Evolutionary conservation across 2,888 invertebrate species (phyloP).

Genomic region (Trachelus troglodyta): DNA sequence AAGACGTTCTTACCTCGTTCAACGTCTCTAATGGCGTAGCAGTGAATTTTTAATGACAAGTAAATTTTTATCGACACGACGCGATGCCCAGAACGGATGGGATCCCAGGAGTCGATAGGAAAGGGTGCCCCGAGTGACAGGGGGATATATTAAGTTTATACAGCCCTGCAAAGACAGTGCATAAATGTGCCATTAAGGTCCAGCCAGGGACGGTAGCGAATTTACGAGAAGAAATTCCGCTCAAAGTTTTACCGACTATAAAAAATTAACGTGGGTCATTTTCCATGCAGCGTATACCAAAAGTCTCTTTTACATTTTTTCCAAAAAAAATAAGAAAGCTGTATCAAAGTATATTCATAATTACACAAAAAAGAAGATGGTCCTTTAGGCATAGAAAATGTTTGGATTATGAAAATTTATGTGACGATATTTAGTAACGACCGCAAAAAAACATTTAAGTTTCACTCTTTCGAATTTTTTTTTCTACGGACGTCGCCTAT

Average conservation of each 20-base stretch:
- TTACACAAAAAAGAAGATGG: no score
- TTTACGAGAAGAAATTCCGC: conserved; percentile 12
- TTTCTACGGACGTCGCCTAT: no score
- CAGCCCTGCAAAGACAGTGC: conserved; percentile 16
- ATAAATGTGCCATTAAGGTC: conserved; percentile 17
- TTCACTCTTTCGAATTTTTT: no score
- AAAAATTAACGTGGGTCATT: not conserved
- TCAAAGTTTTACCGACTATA: not conserved
- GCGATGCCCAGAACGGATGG: no score
- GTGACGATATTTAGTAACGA: no score
- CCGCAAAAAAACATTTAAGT: no score
- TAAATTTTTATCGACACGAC: conserved; percentile 9
- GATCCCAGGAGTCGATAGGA: no score
- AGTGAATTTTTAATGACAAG: conserved; percentile 10
- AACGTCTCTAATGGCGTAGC: not conserved
- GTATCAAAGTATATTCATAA: no score
- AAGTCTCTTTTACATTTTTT: not conserved
- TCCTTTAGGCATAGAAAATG: no score
- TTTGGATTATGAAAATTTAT: no score
- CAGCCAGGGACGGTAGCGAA: not conserved
- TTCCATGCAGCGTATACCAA: not conserved
- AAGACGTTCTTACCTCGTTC: not conserved
- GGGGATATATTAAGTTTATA: conserved; percentile 16
- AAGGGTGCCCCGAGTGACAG: no score
- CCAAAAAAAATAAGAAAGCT: no score